A percentile compares a stretch with the other conserved stretches of the same genome.
Conservation (phyloP, 1,140 invertebrate species). For the Bombus huntii region DNA sequence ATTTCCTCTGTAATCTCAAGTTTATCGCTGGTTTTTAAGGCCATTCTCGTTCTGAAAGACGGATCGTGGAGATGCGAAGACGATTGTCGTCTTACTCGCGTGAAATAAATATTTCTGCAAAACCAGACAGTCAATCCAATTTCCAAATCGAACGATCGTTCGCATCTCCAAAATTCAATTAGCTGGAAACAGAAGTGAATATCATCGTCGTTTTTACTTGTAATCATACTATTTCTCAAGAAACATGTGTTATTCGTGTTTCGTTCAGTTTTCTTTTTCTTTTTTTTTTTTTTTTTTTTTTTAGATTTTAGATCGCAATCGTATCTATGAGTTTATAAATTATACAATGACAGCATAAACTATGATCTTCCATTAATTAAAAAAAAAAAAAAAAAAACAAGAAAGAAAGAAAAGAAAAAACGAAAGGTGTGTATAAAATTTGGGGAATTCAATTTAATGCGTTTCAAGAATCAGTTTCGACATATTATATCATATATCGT, state of each 20-base stretch:
- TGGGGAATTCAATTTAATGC: slow-evolving; percentile 33
- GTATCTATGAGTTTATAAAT: background rate
- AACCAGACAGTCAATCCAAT: slow-evolving; percentile 20
- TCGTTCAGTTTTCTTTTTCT: background rate
- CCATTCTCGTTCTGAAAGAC: slow-evolving; percentile 60
- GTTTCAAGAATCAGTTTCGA: slow-evolving; percentile 6
- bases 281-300: background rate
- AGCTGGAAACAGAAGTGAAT: slow-evolving; percentile 46
- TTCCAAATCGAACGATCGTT: slow-evolving; percentile 37
- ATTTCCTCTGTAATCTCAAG: slow-evolving; percentile 38
- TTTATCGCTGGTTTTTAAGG: slow-evolving; percentile 57
- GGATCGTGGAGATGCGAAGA: slow-evolving; percentile 50
- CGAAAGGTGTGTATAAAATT: slow-evolving; percentile 16
- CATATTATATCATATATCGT: slow-evolving; percentile 14
- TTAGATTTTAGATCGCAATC: slow-evolving; percentile 14
- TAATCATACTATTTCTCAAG: slow-evolving; percentile 6
- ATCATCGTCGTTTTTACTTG: slow-evolving; percentile 25
- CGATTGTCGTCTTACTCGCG: background rate
- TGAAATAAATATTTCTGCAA: slow-evolving; percentile 14
- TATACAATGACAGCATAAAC: background rate
- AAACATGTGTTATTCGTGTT: background rate
- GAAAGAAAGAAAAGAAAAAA: slow-evolving; percentile 7
- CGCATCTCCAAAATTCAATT: slow-evolving; percentile 53
- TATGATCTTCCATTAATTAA: background rate
- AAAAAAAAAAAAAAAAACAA: background rate